These are phyloP conservation scores for Cheilosia vulpina DNA, from an alignment of 2,888 invertebrate genomes.

Conservation along the genomic window DNA sequence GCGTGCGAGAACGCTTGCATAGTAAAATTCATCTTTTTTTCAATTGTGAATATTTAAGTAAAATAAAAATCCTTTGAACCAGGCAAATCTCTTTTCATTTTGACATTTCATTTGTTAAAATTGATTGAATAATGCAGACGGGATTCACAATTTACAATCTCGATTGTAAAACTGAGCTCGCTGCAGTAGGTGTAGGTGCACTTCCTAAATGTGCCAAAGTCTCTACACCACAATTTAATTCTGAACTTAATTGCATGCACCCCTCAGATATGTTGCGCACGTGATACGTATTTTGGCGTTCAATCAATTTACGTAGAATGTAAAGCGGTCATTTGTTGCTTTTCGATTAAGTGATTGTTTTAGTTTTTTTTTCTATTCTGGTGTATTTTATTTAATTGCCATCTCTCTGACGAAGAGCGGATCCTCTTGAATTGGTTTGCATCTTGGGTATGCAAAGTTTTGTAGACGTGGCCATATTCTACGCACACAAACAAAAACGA, in stretches of 20 bases:
- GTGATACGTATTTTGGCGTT: conserved; percentile 62
- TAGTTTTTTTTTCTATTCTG: neutral
- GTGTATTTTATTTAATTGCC: conserved; percentile 19
- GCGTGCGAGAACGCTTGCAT: too few relatives aligned
- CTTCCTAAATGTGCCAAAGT: conserved; percentile 40
- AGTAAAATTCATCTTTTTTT: too few relatives aligned
- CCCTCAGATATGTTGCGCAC: conserved; percentile 51
- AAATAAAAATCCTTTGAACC: too few relatives aligned
- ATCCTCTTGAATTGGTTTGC: conserved; percentile 65
- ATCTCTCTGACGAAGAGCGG: conserved; percentile 14
- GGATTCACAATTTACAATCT: neutral
- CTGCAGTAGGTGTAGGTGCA: neutral
- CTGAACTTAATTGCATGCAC: conserved; percentile 35
- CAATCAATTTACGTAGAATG: conserved; percentile 56
- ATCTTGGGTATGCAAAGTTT: conserved; percentile 53
- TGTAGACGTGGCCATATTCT: neutral
- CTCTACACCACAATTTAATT: conserved; percentile 14
- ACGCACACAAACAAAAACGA: conserved; percentile 1
- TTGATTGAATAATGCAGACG: too few relatives aligned
- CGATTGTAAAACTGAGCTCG: conserved; percentile 14
- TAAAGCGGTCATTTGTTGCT: conserved; percentile 26
- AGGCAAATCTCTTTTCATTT: too few relatives aligned
- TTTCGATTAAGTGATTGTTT: conserved; percentile 30
- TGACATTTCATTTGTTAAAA: too few relatives aligned
- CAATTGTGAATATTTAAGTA: too few relatives aligned